Conservation (phyloP, 2,888 invertebrate genomes). For the Hyposoter dolosus region DNA sequence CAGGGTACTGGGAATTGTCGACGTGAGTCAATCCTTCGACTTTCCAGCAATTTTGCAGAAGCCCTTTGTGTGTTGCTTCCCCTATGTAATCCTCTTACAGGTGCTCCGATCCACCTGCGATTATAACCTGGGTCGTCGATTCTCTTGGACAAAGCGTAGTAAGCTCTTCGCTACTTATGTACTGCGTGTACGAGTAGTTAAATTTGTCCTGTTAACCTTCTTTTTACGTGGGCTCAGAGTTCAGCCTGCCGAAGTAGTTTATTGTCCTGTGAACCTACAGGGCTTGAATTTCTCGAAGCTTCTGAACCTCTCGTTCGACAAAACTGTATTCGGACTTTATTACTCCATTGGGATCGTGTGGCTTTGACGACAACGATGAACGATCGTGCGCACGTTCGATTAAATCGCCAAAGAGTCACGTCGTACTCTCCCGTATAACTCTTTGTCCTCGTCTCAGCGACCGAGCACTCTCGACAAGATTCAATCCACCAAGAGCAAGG, state of each 20-base stretch:
- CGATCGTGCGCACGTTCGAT: constrained; percentile 43
- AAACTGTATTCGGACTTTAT: constrained; percentile 47
- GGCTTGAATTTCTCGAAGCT: constrained; percentile 47
- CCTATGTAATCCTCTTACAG: constrained; percentile 67
- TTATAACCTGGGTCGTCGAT: constrained; percentile 58
- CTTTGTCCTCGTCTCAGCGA: constrained; percentile 45
- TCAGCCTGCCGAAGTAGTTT: constrained; percentile 27
- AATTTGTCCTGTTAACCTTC: constrained; percentile 32
- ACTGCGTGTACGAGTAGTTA: constrained; percentile 8
- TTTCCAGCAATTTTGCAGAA: constrained; percentile 58
- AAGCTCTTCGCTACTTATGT: constrained; percentile 28
- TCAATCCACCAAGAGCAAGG: constrained; percentile 11
- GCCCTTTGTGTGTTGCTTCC: constrained; percentile 48
- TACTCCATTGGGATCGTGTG: constrained; percentile 47
- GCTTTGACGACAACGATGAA: constrained; percentile 41
- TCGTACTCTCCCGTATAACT: constrained; percentile 1
- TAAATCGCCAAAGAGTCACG: constrained; percentile 38
- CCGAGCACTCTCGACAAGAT: constrained; percentile 16
- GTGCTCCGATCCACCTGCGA: constrained; percentile 64
- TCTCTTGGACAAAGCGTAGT: constrained; percentile 53
- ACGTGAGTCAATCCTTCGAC: constrained; percentile 18
- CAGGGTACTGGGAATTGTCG: neutral
- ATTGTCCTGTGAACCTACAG: constrained; percentile 41
- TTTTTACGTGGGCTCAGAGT: constrained; percentile 27
- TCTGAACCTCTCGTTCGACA: constrained; percentile 21